phyloP scores from a whole-genome alignment of 2,888 invertebrate species.

The Eupithecia pulchellata region DNA sequence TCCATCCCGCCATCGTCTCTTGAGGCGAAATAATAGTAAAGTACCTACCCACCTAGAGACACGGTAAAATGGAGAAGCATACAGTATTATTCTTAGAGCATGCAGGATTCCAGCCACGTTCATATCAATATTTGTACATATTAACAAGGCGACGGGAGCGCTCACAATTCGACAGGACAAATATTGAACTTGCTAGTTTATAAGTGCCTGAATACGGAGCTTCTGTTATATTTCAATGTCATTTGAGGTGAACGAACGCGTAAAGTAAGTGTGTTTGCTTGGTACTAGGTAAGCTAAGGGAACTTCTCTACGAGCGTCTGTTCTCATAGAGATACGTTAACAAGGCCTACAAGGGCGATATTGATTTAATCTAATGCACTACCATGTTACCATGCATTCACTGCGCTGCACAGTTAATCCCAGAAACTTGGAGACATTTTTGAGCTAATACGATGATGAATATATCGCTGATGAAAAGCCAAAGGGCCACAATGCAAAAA shows the following conservation, averaged over 20 bases:
- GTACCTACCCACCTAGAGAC: not conserved
- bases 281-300: not conserved
- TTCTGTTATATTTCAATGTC: constrained; percentile 20
- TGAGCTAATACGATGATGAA: too few relatives aligned
- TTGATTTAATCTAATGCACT: too few relatives aligned
- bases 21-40: not conserved
- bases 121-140: constrained; percentile 34
- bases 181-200: constrained; percentile 37
- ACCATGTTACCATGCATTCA: too few relatives aligned
- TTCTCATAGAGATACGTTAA: too few relatives aligned
- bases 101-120: constrained; percentile 21
- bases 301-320: too few relatives aligned
- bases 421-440: too few relatives aligned
- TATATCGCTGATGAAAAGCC: too few relatives aligned
- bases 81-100: not conserved
- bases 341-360: too few relatives aligned
- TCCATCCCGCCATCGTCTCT: too few relatives aligned
- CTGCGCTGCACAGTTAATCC: too few relatives aligned
- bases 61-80: not conserved
- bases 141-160: constrained; percentile 32
- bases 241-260: constrained; percentile 11
- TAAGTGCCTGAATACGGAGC: constrained; percentile 26
- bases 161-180: constrained; percentile 38
- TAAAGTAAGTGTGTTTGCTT: not conserved
- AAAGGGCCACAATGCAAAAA: too few relatives aligned